Evolutionary conservation across 2,888 invertebrate genomes (phyloP), one percentile per base, ranked within the genome.

Genomic region (Parnassius apollo): DNA sequence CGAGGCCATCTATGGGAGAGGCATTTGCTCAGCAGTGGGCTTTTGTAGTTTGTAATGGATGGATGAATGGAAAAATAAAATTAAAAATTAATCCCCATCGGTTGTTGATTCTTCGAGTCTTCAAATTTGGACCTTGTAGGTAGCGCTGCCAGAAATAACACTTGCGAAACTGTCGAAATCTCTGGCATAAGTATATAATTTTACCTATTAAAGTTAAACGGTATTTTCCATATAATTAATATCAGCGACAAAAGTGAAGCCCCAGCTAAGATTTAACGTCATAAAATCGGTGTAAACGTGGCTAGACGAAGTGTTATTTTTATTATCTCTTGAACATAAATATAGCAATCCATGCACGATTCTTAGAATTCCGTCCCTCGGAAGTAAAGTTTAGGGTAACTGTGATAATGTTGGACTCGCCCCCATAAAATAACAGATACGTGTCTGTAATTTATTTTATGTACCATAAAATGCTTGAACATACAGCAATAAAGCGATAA

Each of bases 401-500:
- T 35, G 71, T 69, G 73, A 77, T 73, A 73, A 71, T 69, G 71
- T 70, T 68, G 67, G 69, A 69, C 71, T 66, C 66, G 66, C 71
- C 74, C 73, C 63, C 53, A 71, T 75, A 76, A 77, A 76, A 73
- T 58, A 66, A 63, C 66, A 66, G 68, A 70, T 69, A 72, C 67
- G 66, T 68, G 69, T 67, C 73, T 66, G 76, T 81, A 78, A 83
- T 83, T 81, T 77, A 79, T 84, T 82, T 81, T 75, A 80, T 76
- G 75, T 68, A 57, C 72, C 75, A 78, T 84, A 81, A 80, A 83
- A 77, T 74, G 77, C 72, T 80, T 70, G 67, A 70, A 77, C 72
- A 77, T 76, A 77, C 76, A 79, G 77, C 78, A 77, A 66, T 75
- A 70, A 68, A 73, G 69, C 70, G 68, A 73, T 75, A 74, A 75